phyloP scores from a whole-genome alignment of 2,888 invertebrate genomes.

The Ariolimax columbianus region DNA sequence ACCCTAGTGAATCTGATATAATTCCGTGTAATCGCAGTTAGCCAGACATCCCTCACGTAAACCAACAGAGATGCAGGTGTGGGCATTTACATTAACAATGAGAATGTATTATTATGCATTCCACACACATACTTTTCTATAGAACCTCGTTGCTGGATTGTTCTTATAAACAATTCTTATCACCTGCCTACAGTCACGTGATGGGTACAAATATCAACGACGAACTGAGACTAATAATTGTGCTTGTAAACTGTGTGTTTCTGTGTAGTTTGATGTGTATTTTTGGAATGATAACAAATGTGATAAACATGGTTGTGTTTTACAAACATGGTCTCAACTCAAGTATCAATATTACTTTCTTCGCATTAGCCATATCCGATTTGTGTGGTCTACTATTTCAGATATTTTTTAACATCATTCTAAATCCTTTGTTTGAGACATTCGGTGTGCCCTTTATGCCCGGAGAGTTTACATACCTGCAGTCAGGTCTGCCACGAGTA shows the following conservation, averaged over 20 bases:
- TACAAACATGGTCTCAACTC: neutral
- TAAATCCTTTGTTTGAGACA: neutral
- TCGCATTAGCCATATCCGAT: neutral
- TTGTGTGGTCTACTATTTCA: neutral
- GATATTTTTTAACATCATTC: neutral
- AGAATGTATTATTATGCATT: too few relatives aligned
- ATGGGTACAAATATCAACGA: neutral
- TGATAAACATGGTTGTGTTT: neutral
- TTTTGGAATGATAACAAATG: constrained; percentile 2
- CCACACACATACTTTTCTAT: too few relatives aligned
- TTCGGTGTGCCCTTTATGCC: neutral
- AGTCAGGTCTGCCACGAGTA: neutral
- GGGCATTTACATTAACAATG: too few relatives aligned
- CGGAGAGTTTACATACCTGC: neutral
- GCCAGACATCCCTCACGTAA: too few relatives aligned
- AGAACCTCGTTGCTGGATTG: too few relatives aligned
- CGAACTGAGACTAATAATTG: neutral
- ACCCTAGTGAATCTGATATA: too few relatives aligned
- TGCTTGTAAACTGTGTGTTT: neutral
- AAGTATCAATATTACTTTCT: constrained; percentile 4
- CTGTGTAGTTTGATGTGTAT: neutral
- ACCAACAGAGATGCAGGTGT: too few relatives aligned
- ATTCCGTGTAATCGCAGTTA: too few relatives aligned
- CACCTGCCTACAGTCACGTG: too few relatives aligned
- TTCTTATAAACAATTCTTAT: too few relatives aligned